Base-by-base conservation (phyloP, 2,888 invertebrate species). In the Ferrisia virgata region DNA sequence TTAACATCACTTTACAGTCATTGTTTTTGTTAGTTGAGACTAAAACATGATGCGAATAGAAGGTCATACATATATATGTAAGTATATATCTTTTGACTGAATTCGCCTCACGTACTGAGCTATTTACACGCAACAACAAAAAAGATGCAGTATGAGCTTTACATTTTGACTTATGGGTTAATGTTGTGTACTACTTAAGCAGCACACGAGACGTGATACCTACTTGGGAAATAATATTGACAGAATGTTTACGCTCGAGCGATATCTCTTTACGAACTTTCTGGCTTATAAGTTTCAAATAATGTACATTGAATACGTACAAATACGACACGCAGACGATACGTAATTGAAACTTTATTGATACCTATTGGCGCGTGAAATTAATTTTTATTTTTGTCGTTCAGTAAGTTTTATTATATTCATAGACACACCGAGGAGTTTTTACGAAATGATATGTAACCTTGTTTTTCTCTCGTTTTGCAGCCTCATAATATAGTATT, bases 331-430 rank as follows among this genome's bases (percentile, higher is more conserved):
- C 13, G 13, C 58, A 64, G 58, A 28, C 58, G 58, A 25, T 64
- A 64, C 58, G 58, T 64, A 64, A 64, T 64, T 64, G 58, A 64
- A 64, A 64, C 28, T 64, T 64, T 64, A 64, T 64, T 28, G 58
- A 64, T 64, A 64, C 28, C 25, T 64, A 64, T 64, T 64, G 25
- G 58, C 58, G 58, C 58, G 58, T 64, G 58, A 64, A 64, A 64
- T 64, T 64, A 64, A 64, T 64, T 28, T 64, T 64, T 28, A 64
- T 64, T 64, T 64, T 64, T 28, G 58, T 64, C 58, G 58, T 64
- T 25, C 13, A 28, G 28, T 28, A 11, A 64, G 58, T 64, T 64
- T 64, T 64, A 25, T 64, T 64, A 28, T 64, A 64, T 64, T 64
- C 28, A 64, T 64, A 47, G 18, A 47, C 18, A 9, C 9, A 47